Base-by-base conservation (phyloP, 2,888 invertebrate genomes). In the Conops quadrifasciatus region DNA sequence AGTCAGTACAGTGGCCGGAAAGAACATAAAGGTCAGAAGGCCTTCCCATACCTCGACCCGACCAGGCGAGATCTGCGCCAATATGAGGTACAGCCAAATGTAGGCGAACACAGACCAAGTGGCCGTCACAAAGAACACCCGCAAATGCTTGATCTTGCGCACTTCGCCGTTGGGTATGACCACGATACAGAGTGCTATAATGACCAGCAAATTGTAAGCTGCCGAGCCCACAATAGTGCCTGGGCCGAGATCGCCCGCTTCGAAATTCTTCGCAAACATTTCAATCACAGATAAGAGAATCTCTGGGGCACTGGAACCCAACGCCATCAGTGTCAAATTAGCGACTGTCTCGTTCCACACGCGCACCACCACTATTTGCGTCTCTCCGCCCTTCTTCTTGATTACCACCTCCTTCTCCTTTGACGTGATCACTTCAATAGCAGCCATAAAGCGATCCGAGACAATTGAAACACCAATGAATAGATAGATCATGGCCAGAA, bases 301-400 rank as follows among this genome's bases (percentile, higher is more conserved):
- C 87, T 99, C 99, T 0, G 99, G 99, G 2, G 98, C 98, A 79
- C 97, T 98, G 26, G 98, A 98, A 2, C 99, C 98, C 70, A 99
- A 87, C 16, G 99, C 99, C 99, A 99, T 99, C 68, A 99, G 89
- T 5, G 98, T 99, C 78, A 99, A 88, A 87, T 99, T 99, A 75
- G 98, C 98, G 58, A 99, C 98, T 2, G 99, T 98, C 86, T 98
- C 98, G 87, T 99, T 99, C 99, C 99, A 99, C 72, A 99, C 94
- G 72, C 98, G 90, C 19, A 99, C 98, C 66, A 93, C 93, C 58
- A 98, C 89, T 78, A 94, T 93, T 82, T 96, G 94, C 16, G 90
- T 91, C 74, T 95, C 94, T 74, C 95, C 95, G 80, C 94, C 94
- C 75, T 94, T 91, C 76, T 94, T 93, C 81, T 94, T 94, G 73